Evolutionary conservation across 1,140 invertebrate species (phyloP).

Genomic region (Drosophila kohkoa): DNA sequence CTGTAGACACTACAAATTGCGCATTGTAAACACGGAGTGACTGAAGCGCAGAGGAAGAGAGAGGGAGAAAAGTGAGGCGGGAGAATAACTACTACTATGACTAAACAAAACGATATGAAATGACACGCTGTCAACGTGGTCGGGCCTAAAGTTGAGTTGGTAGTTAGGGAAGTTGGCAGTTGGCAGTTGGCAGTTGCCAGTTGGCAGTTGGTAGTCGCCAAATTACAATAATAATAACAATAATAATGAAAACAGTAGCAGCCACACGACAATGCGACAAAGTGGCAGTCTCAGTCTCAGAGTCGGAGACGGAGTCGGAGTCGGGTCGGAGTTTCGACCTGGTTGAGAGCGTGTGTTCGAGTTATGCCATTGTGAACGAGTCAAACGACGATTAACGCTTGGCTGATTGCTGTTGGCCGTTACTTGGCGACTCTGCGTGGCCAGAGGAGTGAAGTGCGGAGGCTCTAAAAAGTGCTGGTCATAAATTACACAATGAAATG

Average conservation of each 20-base stretch:
- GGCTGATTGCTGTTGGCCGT: constrained; percentile 64
- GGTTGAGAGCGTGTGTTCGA: constrained; percentile 35
- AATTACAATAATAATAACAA: constrained; percentile 82
- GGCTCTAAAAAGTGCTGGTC: constrained; percentile 71
- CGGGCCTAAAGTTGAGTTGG: constrained; percentile 34
- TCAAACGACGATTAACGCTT: constrained; percentile 81
- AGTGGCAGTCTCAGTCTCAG: constrained; percentile 58
- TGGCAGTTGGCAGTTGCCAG: constrained; percentile 24
- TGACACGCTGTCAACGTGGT: constrained; percentile 77
- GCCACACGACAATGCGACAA: constrained; percentile 76
- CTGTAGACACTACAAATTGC: constrained; percentile 39
- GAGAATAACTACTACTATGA: constrained; percentile 63
- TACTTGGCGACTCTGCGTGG: neutral
- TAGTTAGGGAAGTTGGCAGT: constrained; percentile 23
- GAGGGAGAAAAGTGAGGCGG: neutral
- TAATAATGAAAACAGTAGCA: constrained; percentile 76
- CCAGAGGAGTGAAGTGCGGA: neutral
- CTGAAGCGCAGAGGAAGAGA: neutral
- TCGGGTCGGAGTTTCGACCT: constrained; percentile 6
- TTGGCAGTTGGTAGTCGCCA: constrained; percentile 54
- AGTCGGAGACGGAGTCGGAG: neutral
- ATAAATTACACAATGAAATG: constrained; percentile 75
- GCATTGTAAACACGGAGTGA: constrained; percentile 7
- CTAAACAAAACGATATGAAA: constrained; percentile 79
- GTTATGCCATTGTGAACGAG: constrained; percentile 68